Evolutionary conservation across 2,113 vertebrate genomes (phyloP).

Genomic region (Hylia prasina): DNA sequence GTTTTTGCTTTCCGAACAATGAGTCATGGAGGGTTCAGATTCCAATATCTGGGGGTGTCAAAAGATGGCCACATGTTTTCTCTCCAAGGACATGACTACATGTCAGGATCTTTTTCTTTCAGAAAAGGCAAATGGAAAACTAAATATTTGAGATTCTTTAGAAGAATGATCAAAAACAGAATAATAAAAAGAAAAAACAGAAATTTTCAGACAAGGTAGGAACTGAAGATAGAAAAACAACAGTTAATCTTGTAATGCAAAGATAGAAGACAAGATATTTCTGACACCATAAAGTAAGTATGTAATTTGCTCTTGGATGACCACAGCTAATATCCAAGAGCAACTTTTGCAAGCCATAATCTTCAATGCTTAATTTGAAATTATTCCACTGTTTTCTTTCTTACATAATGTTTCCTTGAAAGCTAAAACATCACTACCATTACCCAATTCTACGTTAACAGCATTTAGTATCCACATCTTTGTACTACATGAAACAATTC

Average conservation of each 20-base stretch:
- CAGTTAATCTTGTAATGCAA: not conserved
- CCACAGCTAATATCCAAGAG: not conserved
- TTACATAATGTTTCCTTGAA: not conserved
- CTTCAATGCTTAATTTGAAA: not conserved
- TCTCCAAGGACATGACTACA: not conserved
- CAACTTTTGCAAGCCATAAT: not conserved
- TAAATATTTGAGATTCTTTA: not conserved
- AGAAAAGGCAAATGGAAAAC: not conserved
- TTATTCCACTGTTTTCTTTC: not conserved
- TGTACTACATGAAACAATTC: not conserved
- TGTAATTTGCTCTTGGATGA: not conserved
- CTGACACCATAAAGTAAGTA: not conserved
- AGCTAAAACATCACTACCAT: not conserved
- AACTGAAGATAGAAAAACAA: not conserved
- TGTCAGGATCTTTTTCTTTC: not conserved
- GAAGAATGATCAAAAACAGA: not conserved
- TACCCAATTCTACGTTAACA: not conserved
- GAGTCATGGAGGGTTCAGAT: not conserved
- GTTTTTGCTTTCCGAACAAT: not conserved
- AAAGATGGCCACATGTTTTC: not conserved
- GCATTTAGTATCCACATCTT: not conserved
- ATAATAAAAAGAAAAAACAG: rapidly evolving
- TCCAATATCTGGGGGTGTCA: not conserved
- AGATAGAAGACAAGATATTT: not conserved
- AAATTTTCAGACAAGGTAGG: not conserved